phyloP scores from a whole-genome alignment of 2,797 vertebrate species.

The Paramormyrops hopkinsi region DNA sequence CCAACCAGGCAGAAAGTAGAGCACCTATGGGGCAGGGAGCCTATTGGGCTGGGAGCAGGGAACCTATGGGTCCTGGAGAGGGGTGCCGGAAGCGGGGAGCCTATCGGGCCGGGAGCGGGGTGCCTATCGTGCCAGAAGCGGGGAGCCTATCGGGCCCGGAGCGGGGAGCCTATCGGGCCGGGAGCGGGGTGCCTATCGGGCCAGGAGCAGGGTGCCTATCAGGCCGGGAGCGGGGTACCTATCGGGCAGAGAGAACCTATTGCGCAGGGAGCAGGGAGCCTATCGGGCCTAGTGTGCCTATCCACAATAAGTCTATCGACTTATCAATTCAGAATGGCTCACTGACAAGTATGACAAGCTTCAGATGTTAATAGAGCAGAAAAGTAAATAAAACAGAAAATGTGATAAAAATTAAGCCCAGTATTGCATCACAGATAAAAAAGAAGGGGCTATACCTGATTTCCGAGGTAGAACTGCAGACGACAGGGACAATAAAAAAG shows the following conservation, averaged over 20 bases:
- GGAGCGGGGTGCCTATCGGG: too few relatives aligned
- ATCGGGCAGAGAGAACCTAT: too few relatives aligned
- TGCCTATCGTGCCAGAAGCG: rapidly evolving
- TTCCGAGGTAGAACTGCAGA: slow-evolving; percentile 99
- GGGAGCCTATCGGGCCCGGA: too few relatives aligned
- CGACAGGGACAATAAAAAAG: slow-evolving; percentile 74
- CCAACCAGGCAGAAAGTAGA: too few relatives aligned
- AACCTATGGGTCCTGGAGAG: too few relatives aligned
- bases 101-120: background rate
- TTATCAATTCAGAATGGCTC: slow-evolving; percentile 62
- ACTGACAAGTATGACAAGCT: slow-evolving; percentile 44
- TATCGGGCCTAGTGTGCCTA: background rate
- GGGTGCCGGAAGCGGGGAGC: too few relatives aligned
- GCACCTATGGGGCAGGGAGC: too few relatives aligned
- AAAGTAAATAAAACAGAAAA: slow-evolving; percentile 41
- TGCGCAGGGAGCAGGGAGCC: too few relatives aligned
- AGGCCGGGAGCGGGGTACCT: background rate
- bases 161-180: too few relatives aligned
- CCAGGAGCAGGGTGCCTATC: background rate
- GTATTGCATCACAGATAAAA: slow-evolving; percentile 46
- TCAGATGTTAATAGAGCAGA: slow-evolving; percentile 47
- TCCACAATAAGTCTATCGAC: slow-evolving; percentile 37
- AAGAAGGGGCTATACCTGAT: slow-evolving; percentile 85
- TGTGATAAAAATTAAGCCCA: slow-evolving; percentile 46
- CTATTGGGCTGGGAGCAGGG: too few relatives aligned